Evolutionary conservation across 2,888 invertebrate genomes (phyloP).

Genomic region (Ochlodes sylvanus): DNA sequence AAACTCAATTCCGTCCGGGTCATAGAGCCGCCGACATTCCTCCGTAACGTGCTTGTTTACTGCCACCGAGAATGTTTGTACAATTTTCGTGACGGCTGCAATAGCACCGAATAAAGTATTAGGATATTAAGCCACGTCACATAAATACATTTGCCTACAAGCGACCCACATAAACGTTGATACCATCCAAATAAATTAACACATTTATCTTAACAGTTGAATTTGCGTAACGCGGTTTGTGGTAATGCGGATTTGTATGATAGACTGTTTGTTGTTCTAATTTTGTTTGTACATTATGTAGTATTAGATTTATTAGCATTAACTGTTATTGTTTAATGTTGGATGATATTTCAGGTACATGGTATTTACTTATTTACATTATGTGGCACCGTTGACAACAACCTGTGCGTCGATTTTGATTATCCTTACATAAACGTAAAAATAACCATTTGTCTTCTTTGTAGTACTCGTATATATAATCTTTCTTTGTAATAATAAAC

Average conservation of each 20-base stretch:
- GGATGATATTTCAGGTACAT: too few relatives aligned
- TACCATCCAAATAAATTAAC: constrained; percentile 13
- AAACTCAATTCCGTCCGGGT: constrained; percentile 18
- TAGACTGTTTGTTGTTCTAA: constrained; percentile 10
- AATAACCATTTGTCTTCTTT: too few relatives aligned
- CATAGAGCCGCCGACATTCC: constrained; percentile 17
- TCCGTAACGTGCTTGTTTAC: constrained; percentile 18
- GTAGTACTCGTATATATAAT: too few relatives aligned
- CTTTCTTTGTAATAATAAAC: too few relatives aligned
- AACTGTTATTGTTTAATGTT: too few relatives aligned
- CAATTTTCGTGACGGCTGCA: constrained; percentile 18
- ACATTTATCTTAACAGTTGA: constrained; percentile 19
- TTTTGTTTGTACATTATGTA: neutral
- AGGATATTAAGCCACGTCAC: constrained; percentile 13
- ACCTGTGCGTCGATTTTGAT: too few relatives aligned
- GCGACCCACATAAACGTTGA: constrained; percentile 13
- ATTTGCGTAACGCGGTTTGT: constrained; percentile 9
- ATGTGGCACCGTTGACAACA: too few relatives aligned
- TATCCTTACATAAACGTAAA: too few relatives aligned
- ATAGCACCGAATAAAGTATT: constrained; percentile 16
- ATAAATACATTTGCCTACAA: constrained; percentile 15
- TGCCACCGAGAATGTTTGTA: neutral
- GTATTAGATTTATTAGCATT: too few relatives aligned
- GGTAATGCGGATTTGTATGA: constrained; percentile 8
- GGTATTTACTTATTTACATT: too few relatives aligned